phyloP scores from a whole-genome alignment of 2,797 vertebrate genomes.

The Nothura maculosa region DNA sequence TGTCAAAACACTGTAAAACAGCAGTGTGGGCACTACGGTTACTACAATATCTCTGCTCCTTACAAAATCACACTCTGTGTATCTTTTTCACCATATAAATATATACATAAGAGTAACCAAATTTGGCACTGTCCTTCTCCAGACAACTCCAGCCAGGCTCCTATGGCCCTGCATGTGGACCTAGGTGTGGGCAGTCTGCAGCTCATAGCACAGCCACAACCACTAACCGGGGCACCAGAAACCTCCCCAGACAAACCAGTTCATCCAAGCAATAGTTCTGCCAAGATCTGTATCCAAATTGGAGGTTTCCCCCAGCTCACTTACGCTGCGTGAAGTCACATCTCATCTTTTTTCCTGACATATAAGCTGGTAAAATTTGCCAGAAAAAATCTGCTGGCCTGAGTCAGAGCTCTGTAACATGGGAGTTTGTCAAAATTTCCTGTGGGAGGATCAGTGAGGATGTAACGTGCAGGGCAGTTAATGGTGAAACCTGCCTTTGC shows the following conservation, averaged over 20 bases:
- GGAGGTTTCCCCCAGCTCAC: background rate
- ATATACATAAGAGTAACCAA: background rate
- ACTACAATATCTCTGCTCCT: background rate
- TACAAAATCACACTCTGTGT: background rate
- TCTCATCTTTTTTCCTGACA: background rate
- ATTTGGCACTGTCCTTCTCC: background rate
- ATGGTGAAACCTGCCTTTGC: constrained; percentile 17
- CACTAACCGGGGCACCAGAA: background rate
- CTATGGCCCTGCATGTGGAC: background rate
- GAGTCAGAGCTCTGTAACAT: background rate
- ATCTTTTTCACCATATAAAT: background rate
- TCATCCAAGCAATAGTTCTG: background rate
- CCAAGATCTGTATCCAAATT: background rate
- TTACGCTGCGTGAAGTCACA: background rate
- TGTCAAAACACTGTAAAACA: background rate
- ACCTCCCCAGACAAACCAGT: background rate
- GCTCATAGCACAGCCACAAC: background rate
- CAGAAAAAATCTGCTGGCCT: constrained; percentile 1
- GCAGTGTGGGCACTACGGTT: background rate
- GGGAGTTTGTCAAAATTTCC: background rate
- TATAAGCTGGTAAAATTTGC: background rate
- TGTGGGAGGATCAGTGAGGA: background rate
- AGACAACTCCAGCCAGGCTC: background rate
- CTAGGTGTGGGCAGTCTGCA: background rate
- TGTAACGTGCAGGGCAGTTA: background rate